Conservation (phyloP, 2,113 vertebrate species). For the Cnemophilus loriae region DNA sequence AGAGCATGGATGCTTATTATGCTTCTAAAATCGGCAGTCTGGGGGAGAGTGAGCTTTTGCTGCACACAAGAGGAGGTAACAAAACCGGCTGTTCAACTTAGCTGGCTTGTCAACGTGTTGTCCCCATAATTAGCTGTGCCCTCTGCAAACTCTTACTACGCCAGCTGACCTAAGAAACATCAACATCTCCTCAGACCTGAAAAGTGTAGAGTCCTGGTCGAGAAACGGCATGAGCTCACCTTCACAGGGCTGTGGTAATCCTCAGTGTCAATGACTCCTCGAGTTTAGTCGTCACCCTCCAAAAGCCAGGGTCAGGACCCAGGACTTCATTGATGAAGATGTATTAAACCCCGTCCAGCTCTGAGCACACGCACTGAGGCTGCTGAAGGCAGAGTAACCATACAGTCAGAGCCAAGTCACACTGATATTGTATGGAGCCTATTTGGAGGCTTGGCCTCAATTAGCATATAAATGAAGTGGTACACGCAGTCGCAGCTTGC, state of each 20-base stretch:
- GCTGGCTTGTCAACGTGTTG: rapidly evolving
- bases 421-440: neutral
- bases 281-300: rapidly evolving
- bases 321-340: neutral
- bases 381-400: conserved; percentile 11
- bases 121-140: neutral
- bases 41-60: neutral
- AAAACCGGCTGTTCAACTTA: neutral
- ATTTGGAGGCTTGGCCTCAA: conserved; percentile 39
- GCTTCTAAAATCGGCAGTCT: neutral
- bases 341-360: neutral
- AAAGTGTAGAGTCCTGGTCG: neutral
- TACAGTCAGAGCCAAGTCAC: neutral
- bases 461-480: conserved; percentile 56
- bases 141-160: neutral
- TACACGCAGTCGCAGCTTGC: neutral
- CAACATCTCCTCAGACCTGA: neutral
- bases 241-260: neutral
- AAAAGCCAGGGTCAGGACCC: neutral
- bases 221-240: neutral
- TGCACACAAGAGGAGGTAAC: rapidly evolving
- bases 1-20: neutral
- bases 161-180: neutral
- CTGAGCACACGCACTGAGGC: neutral
- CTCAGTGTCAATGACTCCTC: neutral